phyloP scores from a whole-genome alignment of 2,113 vertebrate genomes.

The Lycaon pictus region DNA sequence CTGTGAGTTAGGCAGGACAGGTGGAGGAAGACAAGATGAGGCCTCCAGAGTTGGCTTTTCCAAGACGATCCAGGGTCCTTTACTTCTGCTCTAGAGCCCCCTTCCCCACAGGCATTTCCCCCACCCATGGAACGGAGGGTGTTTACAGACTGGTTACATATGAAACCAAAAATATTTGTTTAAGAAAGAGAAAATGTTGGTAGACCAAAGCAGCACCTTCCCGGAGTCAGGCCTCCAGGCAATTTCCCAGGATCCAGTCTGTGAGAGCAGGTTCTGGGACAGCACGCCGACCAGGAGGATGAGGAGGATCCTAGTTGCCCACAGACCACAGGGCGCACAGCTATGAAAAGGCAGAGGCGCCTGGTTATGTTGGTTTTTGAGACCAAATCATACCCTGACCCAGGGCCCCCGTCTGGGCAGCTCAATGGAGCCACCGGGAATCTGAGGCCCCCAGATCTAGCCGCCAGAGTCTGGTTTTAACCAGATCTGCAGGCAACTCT shows the following conservation, averaged over 20 bases:
- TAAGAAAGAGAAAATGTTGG: neutral
- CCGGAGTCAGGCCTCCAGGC: neutral
- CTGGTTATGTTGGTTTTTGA: neutral
- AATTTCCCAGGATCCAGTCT: neutral
- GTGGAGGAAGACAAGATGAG: rapidly evolving
- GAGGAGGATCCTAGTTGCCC: neutral
- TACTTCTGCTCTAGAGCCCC: neutral
- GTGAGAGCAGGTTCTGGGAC: no score
- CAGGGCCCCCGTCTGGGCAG: neutral
- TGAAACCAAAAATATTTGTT: neutral
- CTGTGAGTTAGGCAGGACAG: neutral
- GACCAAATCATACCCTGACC: neutral
- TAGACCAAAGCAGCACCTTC: neutral
- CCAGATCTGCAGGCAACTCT: neutral
- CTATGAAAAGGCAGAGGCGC: neutral
- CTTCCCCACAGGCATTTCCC: neutral
- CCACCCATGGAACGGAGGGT: no score
- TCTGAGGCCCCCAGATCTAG: rapidly evolving
- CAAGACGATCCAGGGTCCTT: rapidly evolving
- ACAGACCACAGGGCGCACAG: rapidly evolving
- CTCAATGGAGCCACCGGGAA: neutral
- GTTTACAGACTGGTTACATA: neutral
- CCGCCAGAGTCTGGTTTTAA: neutral
- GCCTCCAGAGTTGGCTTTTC: rapidly evolving
- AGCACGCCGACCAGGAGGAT: rapidly evolving